Percentiles rank a stretch among this genome's conserved stretches.
phyloP scores from a whole-genome alignment of 2,797 vertebrate species.

The Pseudochirops cupreus region DNA sequence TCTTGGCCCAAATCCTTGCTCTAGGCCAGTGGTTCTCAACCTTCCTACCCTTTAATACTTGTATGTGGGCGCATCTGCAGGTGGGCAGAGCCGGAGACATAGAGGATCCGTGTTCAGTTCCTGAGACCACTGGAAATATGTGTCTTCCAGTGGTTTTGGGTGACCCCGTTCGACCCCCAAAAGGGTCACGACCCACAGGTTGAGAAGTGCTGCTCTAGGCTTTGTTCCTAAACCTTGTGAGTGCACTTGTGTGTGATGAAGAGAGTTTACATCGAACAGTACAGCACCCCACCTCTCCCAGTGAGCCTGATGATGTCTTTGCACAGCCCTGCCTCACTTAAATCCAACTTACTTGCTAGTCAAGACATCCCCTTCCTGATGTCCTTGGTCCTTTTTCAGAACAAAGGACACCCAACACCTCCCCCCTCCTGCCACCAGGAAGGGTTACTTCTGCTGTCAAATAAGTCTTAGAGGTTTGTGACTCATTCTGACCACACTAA shows the following conservation, averaged over 20 bases:
- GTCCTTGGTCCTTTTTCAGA: neutral
- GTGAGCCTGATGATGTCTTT: too few relatives aligned
- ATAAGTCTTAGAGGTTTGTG: neutral
- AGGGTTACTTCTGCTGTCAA: neutral
- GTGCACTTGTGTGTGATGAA: neutral
- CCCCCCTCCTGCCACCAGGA: too few relatives aligned
- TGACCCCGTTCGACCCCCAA: too few relatives aligned
- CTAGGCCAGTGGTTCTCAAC: constrained; percentile 30
- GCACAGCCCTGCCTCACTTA: neutral
- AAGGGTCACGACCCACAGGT: too few relatives aligned
- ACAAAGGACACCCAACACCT: neutral
- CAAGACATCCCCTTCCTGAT: neutral
- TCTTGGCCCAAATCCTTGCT: constrained; percentile 7
- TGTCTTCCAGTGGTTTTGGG: too few relatives aligned
- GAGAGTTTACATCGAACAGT: too few relatives aligned
- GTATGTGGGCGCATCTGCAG: too few relatives aligned
- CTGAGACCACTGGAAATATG: too few relatives aligned
- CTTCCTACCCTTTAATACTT: too few relatives aligned
- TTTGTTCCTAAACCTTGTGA: constrained; percentile 51
- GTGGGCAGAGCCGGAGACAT: too few relatives aligned
- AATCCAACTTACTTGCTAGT: neutral
- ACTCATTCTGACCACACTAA: neutral
- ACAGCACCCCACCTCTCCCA: neutral
- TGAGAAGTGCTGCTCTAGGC: constrained; percentile 42
- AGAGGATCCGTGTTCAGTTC: too few relatives aligned